Percentiles rank a stretch among this genome's conserved stretches.
Evolutionary conservation across 1,140 invertebrate genomes (phyloP).

Genomic region (Lepidurus packardi): DNA sequence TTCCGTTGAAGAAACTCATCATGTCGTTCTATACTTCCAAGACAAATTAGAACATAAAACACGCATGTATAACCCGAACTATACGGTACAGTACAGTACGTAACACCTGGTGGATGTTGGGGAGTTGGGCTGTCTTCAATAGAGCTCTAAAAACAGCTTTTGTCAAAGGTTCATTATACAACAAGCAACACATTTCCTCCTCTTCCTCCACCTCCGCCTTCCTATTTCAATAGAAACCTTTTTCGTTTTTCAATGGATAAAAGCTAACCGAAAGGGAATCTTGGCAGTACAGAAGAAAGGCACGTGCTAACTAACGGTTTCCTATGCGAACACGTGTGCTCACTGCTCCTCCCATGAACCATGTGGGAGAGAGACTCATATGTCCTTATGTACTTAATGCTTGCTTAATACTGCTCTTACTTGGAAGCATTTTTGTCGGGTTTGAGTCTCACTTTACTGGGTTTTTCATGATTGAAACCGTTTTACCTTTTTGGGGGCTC

Average conservation of each 20-base stretch:
- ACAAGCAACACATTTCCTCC: not conserved
- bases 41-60: not conserved
- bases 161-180: constrained; percentile 6
- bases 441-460: too few relatives aligned
- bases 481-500: too few relatives aligned
- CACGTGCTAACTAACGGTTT: constrained; percentile 10
- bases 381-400: too few relatives aligned
- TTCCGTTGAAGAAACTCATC: too few relatives aligned
- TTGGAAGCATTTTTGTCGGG: too few relatives aligned
- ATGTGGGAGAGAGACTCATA: not conserved
- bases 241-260: not conserved
- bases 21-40: not conserved
- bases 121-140: not conserved
- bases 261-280: constrained; percentile 3
- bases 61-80: not conserved
- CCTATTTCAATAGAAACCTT: not conserved
- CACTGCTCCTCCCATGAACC: not conserved
- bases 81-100: not conserved
- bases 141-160: not conserved
- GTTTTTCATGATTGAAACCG: too few relatives aligned
- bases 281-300: not conserved
- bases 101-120: not conserved
- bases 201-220: not conserved
- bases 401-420: too few relatives aligned
- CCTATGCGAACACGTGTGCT: constrained; percentile 7